A percentile compares a stretch with the other conserved stretches of the same genome.
Conservation (phyloP, 2,888 invertebrate species). For the Trisateles emortualis region DNA sequence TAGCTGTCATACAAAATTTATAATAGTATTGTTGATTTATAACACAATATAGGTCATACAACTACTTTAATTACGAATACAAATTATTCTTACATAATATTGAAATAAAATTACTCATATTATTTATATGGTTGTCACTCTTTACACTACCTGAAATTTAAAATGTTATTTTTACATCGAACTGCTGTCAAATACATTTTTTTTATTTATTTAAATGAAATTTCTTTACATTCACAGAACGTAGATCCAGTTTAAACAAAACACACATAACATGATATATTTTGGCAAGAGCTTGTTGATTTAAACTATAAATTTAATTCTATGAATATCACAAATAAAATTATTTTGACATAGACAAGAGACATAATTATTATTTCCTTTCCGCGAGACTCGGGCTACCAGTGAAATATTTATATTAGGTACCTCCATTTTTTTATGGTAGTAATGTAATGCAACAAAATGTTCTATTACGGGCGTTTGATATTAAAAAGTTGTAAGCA, state of each 20-base stretch:
- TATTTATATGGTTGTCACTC: not conserved
- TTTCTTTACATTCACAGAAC: no score
- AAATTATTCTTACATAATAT: no score
- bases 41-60: not conserved
- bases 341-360: constrained; percentile 1
- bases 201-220: no score
- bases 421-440: not conserved
- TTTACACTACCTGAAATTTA: no score
- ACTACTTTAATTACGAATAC: not conserved
- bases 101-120: not conserved
- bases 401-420: not conserved
- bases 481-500: not conserved
- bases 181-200: no score
- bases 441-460: constrained; percentile 23
- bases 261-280: constrained; percentile 16
- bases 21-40: constrained; percentile 1
- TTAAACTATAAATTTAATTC: constrained; percentile 14
- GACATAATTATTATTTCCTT: not conserved
- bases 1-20: constrained; percentile 1
- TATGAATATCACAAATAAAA: constrained; percentile 17
- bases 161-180: no score
- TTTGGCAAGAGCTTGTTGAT: constrained; percentile 31
- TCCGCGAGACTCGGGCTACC: not conserved
- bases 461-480: constrained; percentile 17
- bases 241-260: constrained; percentile 7